Conservation (phyloP, 2,113 vertebrate species). For the Ptilorrhoa leucosticta region DNA sequence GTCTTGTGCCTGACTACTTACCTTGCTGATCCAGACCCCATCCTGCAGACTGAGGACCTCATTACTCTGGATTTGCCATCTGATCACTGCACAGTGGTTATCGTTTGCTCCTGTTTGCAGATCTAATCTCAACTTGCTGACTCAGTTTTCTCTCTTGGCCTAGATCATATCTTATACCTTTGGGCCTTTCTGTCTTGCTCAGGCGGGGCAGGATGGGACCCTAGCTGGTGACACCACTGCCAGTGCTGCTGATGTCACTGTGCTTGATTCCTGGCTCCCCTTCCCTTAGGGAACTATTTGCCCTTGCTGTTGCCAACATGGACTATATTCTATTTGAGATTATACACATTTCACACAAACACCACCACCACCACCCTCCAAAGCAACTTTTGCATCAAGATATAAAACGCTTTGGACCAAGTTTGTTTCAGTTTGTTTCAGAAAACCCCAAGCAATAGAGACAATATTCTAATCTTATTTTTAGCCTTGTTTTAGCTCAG, state of each 20-base stretch:
- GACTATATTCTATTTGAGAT: background rate
- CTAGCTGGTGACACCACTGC: background rate
- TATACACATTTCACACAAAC: background rate
- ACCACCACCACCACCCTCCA: rapidly evolving
- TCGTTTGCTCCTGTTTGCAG: background rate
- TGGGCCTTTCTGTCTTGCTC: rapidly evolving
- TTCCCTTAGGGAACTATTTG: background rate
- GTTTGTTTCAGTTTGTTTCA: background rate
- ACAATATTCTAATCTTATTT: background rate
- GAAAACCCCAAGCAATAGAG: background rate
- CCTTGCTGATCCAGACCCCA: background rate
- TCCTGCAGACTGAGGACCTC: background rate
- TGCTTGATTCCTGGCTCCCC: background rate
- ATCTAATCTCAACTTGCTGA: background rate
- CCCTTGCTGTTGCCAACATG: background rate
- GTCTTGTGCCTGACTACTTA: background rate
- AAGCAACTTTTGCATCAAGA: background rate
- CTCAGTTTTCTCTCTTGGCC: background rate
- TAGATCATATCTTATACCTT: background rate
- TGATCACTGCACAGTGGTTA: background rate
- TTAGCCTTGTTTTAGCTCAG: background rate
- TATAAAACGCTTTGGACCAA: background rate
- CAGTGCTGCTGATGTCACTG: too few species aligned
- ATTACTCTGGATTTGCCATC: background rate
- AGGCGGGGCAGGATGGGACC: background rate